Evolutionary conservation across 2,888 invertebrate species (phyloP), one percentile per base, ranked within the genome.

Genomic region (Acleris laterana): DNA sequence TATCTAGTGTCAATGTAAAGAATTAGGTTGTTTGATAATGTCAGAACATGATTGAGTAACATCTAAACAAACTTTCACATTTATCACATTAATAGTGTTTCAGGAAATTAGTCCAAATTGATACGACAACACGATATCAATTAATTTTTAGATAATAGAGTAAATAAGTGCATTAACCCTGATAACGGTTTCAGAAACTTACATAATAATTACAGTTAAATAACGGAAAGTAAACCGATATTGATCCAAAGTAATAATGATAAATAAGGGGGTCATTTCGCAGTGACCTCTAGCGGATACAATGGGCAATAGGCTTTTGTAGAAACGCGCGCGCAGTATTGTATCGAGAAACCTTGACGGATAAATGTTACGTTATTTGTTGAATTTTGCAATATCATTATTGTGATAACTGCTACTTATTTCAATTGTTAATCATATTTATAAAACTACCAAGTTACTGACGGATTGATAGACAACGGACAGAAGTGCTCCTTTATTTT

Each of bases 331-430:
- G 28, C 55, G 49, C 57, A 9, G 11, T 55, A 55, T 56, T 61
- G 55, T 50, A 50, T 56, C 59, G 57, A 52, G 42, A 42, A 65
- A 61, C 65, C 65, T 65, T 65, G 65, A 65, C 55, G 53, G 65
- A 65, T 55, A 59, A 60, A 49, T 60, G 32, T 56, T 60, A 44
- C 60, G 50, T 56, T 56, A 20, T 19, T 38, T 38, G 38, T 38
- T 38, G 38, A 38, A 53, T 55, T 55, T 65, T 60, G 49, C 60
- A 22, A 60, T 53, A 11, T 42, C 53, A 44, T 42, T 22, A 56
- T 22, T 53, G 38, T 53, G 11, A 28, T 46, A 13, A 46, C n/a
- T 17, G 46, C 17, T 53, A 53, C 53, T 5, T n/a, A 38, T 53
- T 19, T 38, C 9, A 32, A 32, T 32, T 32, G 32, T 32, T 9